Conservation (phyloP, 2,797 vertebrate genomes). For the Botia kubotai region DNA sequence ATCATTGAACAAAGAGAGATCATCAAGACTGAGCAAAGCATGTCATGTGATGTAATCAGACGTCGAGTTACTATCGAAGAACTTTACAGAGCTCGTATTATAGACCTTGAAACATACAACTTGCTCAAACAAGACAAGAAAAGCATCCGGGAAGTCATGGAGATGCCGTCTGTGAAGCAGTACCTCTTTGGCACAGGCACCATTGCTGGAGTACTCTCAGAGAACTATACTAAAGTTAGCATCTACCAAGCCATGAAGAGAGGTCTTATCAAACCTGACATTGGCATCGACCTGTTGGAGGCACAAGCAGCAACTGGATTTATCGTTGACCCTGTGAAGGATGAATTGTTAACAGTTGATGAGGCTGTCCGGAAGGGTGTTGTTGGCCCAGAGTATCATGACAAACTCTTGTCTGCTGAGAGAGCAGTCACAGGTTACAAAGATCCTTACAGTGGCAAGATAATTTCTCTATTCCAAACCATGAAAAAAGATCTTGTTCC, state of each 20-base stretch:
- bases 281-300: conserved; percentile 87
- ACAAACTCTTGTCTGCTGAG: conserved; percentile 93
- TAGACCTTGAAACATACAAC: conserved; percentile 88
- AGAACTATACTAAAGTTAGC: conserved; percentile 83
- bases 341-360: conserved; percentile 90
- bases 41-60: conserved; percentile 87
- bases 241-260: conserved; percentile 93
- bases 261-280: conserved; percentile 84
- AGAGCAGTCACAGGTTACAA: conserved; percentile 93
- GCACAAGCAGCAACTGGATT: conserved; percentile 97
- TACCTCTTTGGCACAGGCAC: conserved; percentile 91
- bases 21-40: conserved; percentile 81
- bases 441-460: conserved; percentile 93
- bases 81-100: conserved; percentile 88
- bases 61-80: conserved; percentile 90
- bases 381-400: conserved; percentile 94
- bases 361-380: conserved; percentile 93
- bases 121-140: conserved; percentile 89
- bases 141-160: conserved; percentile 87
- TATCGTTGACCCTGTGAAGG: conserved; percentile 88
- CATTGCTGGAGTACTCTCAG: conserved; percentile 88
- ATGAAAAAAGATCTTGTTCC: conserved; percentile 94
- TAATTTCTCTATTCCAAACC: conserved; percentile 94
- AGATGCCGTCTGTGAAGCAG: conserved; percentile 82
- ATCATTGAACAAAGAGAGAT: conserved; percentile 93